Percentiles rank a stretch among this genome's conserved stretches.
phyloP scores from a whole-genome alignment of 2,113 vertebrate genomes.

The Pygoscelis adeliae region DNA sequence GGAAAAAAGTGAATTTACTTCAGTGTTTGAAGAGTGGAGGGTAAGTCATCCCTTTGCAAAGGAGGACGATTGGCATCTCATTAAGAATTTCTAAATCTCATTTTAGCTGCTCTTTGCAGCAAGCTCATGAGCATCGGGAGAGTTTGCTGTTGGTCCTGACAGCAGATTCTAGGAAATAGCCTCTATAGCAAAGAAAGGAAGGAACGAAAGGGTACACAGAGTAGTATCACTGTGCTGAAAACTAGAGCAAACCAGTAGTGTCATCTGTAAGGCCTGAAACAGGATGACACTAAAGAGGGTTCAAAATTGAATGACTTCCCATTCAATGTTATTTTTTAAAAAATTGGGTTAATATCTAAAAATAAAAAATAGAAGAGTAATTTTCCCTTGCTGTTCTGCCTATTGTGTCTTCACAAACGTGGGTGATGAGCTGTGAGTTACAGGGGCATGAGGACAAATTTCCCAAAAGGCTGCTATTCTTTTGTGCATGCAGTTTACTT shows the following conservation, averaged over 20 bases:
- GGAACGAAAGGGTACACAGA: not conserved
- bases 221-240: not conserved
- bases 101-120: not conserved
- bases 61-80: not conserved
- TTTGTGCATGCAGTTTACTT: not conserved
- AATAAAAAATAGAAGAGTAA: not conserved
- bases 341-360: not conserved
- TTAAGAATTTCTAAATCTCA: not conserved
- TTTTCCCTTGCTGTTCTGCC: not conserved
- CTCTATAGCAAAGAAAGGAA: not conserved
- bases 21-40: not conserved
- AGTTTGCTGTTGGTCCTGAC: not conserved
- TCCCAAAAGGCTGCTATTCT: not conserved
- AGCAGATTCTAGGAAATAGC: not conserved
- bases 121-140: not conserved
- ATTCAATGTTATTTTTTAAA: not conserved
- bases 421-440: constrained; percentile 26
- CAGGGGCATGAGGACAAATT: not conserved
- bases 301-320: not conserved
- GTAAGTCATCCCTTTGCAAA: not conserved
- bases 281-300: not conserved
- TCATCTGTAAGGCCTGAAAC: not conserved
- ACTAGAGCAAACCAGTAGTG: not conserved
- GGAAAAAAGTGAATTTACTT: not conserved
- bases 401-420: constrained; percentile 32